Percentiles rank a stretch among this genome's conserved stretches.
Evolutionary conservation across 2,797 vertebrate genomes (phyloP).

Genomic region (Neosilurus mollespiculum): DNA sequence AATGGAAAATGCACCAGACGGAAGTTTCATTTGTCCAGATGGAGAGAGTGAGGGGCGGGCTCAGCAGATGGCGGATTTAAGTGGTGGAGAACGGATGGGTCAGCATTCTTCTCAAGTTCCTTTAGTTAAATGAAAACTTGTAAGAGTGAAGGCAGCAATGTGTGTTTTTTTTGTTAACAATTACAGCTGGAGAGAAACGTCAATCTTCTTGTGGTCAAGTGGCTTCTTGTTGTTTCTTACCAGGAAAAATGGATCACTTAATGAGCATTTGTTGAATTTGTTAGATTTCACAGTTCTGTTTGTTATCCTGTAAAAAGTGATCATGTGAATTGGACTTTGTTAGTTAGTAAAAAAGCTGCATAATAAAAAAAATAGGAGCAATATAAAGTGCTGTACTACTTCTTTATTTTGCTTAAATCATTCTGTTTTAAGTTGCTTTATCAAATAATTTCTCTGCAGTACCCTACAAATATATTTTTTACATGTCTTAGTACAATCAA

Average conservation of each 20-base stretch:
- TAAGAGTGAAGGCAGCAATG: not conserved
- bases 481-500: not conserved
- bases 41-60: slow-evolving; percentile 55
- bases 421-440: not conserved
- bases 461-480: not conserved
- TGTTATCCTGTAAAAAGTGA: slow-evolving; percentile 12
- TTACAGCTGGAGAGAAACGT: slow-evolving; percentile 10
- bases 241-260: not conserved
- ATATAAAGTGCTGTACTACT: not conserved
- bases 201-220: not conserved
- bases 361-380: too few relatives aligned
- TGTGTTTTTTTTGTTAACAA: not conserved
- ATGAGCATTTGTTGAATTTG: not conserved
- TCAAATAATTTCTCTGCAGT: not conserved
- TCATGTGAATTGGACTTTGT: not conserved
- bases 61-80: slow-evolving; percentile 65
- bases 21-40: slow-evolving; percentile 65
- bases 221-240: not conserved
- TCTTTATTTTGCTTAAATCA: not conserved
- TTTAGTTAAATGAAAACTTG: slow-evolving; percentile 20
- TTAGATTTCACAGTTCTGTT: not conserved
- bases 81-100: slow-evolving; percentile 55
- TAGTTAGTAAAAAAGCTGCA: not conserved
- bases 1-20: slow-evolving; percentile 45
- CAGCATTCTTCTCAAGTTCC: slow-evolving; percentile 50